A percentile compares a stretch with the other conserved stretches of the same genome.
These are phyloP conservation scores for Macrobrachium nipponense DNA, from an alignment of 1,140 invertebrate genomes.

Conservation along the genomic window DNA sequence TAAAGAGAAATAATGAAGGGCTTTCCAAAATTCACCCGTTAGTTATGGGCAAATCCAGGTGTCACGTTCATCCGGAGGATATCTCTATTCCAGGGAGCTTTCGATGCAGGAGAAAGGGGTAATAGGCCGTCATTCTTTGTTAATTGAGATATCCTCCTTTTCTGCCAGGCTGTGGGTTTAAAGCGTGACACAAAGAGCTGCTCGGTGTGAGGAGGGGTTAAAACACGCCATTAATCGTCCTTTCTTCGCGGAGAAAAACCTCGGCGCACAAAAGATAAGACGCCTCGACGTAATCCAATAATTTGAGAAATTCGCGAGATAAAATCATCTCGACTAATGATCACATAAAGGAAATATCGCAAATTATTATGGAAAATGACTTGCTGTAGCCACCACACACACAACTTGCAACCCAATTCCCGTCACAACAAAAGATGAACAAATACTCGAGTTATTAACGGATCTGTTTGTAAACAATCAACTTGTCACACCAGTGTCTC, in stretches of 20 bases:
- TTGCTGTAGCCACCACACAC: constrained; percentile 38
- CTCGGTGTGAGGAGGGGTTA: no score
- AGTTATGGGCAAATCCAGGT: no score
- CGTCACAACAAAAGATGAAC: constrained; percentile 44
- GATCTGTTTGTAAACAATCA: constrained; percentile 45
- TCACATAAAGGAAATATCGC: constrained; percentile 28
- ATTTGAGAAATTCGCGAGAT: background rate
- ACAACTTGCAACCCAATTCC: constrained; percentile 23
- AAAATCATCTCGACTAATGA: constrained; percentile 27
- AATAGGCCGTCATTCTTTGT: no score
- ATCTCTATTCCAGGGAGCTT: no score
- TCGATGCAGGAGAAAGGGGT: no score
- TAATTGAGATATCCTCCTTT: no score
- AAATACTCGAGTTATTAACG: constrained; percentile 47
- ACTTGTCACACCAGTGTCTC: background rate
- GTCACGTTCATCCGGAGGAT: no score
- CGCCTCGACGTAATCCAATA: background rate
- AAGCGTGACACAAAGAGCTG: no score
- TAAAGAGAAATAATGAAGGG: no score
- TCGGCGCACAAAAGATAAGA: no score
- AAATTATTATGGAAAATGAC: constrained; percentile 51
- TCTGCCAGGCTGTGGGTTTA: no score
- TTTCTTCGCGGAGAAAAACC: background rate
- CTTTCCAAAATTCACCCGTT: no score
- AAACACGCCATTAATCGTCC: background rate